Evolutionary conservation across 1,140 invertebrate species (phyloP), one percentile per base, ranked within the genome.

Genomic region (Drosophila sulfurigaster): DNA sequence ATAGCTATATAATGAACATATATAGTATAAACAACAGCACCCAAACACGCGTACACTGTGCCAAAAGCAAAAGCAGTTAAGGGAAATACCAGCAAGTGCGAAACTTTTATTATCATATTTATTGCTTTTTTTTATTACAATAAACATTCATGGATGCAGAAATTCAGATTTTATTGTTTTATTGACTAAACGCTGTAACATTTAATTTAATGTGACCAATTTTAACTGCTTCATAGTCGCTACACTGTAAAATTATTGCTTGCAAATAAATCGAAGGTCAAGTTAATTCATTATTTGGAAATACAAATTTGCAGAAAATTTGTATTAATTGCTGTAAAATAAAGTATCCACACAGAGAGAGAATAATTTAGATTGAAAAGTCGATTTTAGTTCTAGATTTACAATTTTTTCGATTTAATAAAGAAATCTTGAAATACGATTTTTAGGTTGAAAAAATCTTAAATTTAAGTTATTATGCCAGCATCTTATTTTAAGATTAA

Each of bases 31-130:
- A 32, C 41, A 13, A 15, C 41, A 48, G 20, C 49, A 8, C 41
- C 10, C 20, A n/a, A 46, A 30, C n/a, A 28, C n/a, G 11, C 15
- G 30, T 65, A 45, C 71, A 74, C 54, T 74, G 65, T 1, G 15
- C 54, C 6, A 38, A 46, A 67, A 25, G 3, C 20, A 25, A 25
- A 67, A 67, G 5, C 51, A 60, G 38, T 65, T 63, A 65, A 41
- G 60, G 38, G 32, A 58, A 20, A 45, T 46, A 3, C 10, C 25
- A 49, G 20, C 20, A 35, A 38, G 60, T 57, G 68, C 43, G 51
- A 71, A 70, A 64, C 52, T 32, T 30, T 52, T 30, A 64, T 64
- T 52, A 38, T 38, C 20, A 51, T 20, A n/a, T 56, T 56, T 56
- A 52, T 30, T 20, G 2, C 11, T 5, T n/a, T 4, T 15, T 32